These are phyloP conservation scores for Arctocebus calabarensis DNA, from an alignment of 2,797 vertebrate genomes.

Conservation along the genomic window DNA sequence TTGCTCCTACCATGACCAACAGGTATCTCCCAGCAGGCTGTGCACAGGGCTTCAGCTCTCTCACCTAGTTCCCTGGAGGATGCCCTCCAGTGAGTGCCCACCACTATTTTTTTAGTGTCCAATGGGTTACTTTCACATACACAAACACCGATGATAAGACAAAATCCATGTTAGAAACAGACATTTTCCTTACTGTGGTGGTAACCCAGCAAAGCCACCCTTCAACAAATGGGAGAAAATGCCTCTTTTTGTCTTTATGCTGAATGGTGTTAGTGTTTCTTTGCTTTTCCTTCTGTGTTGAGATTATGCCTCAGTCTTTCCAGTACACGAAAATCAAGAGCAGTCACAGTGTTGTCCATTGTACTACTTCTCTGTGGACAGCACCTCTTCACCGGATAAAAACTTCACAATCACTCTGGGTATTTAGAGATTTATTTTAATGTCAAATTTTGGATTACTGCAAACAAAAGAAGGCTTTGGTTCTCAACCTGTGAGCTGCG, in stretches of 20 bases:
- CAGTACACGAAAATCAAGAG: background rate
- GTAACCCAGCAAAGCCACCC: background rate
- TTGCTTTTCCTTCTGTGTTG: background rate
- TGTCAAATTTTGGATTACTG: background rate
- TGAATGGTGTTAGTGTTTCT: background rate
- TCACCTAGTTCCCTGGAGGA: background rate
- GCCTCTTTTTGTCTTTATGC: background rate
- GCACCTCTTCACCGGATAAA: background rate
- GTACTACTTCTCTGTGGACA: background rate
- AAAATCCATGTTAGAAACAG: background rate
- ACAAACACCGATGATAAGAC: background rate
- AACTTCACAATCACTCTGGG: background rate
- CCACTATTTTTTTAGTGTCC: background rate
- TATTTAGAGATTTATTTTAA: background rate
- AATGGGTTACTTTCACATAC: background rate
- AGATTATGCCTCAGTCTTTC: conserved; percentile 7
- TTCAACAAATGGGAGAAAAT: background rate
- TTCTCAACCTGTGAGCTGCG: no score
- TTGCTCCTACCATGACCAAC: background rate
- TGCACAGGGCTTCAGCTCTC: background rate
- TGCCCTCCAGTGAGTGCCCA: background rate
- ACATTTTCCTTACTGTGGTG: background rate
- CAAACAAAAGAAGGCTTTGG: background rate
- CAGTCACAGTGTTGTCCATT: background rate
- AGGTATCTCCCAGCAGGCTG: background rate